These are phyloP conservation scores for Edolisoma coerulescens DNA, from an alignment of 2,113 vertebrate genomes.

Conservation along the genomic window DNA sequence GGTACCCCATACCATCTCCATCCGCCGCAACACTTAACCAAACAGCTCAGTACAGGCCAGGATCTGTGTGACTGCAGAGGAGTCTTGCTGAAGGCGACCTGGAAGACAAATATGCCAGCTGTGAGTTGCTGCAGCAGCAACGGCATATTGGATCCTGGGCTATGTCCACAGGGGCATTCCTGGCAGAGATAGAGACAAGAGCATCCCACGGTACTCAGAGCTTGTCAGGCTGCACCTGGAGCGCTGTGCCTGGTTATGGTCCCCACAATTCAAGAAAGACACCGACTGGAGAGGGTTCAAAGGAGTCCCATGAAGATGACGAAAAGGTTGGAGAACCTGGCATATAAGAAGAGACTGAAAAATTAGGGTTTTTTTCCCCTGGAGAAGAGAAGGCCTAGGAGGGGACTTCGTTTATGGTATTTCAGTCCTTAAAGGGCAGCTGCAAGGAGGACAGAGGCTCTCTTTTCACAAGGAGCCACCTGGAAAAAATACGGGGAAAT, in stretches of 20 bases:
- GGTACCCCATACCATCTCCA: too few species aligned
- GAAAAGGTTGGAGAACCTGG: not conserved
- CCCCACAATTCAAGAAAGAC: not conserved
- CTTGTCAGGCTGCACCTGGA: not conserved
- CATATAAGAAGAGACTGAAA: not conserved
- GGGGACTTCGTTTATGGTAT: not conserved
- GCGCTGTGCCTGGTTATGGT: fast-evolving
- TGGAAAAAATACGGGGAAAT: fast-evolving
- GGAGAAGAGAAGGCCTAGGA: not conserved
- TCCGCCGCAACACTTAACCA: too few species aligned
- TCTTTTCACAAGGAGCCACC: not conserved
- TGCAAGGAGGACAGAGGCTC: not conserved
- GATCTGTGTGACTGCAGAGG: not conserved
- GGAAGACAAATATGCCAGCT: not conserved
- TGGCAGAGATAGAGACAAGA: not conserved
- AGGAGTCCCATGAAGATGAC: not conserved
- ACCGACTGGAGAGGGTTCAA: not conserved
- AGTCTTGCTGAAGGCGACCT: not conserved
- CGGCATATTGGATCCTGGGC: not conserved
- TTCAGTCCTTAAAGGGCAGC: not conserved
- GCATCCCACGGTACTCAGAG: not conserved
- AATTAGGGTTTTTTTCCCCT: not conserved
- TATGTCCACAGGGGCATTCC: not conserved
- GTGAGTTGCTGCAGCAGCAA: not conserved
- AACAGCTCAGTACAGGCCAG: not conserved